These are phyloP conservation scores for Halichoeres trimaculatus DNA, from an alignment of 2,113 vertebrate genomes.

Conservation along the genomic window DNA sequence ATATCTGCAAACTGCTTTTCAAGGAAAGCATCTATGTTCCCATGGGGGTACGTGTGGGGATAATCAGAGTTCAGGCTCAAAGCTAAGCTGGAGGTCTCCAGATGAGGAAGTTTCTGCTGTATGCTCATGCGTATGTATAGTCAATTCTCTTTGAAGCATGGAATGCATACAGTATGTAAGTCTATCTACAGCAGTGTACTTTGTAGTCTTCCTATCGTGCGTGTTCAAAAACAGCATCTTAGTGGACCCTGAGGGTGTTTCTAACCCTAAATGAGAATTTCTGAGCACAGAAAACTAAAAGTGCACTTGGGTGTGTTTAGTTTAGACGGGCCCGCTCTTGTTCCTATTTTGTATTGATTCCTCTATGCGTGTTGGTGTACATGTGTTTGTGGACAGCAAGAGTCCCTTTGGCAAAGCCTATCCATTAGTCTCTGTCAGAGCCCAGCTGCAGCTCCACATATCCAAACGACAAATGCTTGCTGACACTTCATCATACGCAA, in stretches of 20 bases:
- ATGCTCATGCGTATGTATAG: not conserved
- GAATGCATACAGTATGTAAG: not conserved
- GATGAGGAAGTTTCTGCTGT: slow-evolving; percentile 14
- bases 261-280: slow-evolving; percentile 1
- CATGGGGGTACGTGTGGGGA: not conserved
- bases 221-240: not conserved
- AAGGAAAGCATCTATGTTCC: slow-evolving; percentile 11
- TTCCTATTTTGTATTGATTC: not conserved
- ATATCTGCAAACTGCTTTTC: not conserved
- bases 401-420: slow-evolving; percentile 45
- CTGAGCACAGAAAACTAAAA: not conserved
- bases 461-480: slow-evolving; percentile 48
- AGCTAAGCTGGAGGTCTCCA: slow-evolving; percentile 1
- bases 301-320: not conserved
- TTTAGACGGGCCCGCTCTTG: not conserved
- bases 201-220: not conserved
- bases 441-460: slow-evolving; percentile 44
- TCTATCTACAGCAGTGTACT: slow-evolving; percentile 1
- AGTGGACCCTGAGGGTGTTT: slow-evolving; percentile 12
- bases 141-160: slow-evolving; percentile 26
- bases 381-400: slow-evolving; percentile 36
- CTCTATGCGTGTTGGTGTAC: not conserved
- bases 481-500: slow-evolving; percentile 66
- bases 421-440: slow-evolving; percentile 66
- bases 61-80: slow-evolving; percentile 13